A percentile compares a stretch with the other conserved stretches of the same genome.
Conservation (phyloP, 53 echinoderm and acorn worm species). For the Arbacia lixula region DNA sequence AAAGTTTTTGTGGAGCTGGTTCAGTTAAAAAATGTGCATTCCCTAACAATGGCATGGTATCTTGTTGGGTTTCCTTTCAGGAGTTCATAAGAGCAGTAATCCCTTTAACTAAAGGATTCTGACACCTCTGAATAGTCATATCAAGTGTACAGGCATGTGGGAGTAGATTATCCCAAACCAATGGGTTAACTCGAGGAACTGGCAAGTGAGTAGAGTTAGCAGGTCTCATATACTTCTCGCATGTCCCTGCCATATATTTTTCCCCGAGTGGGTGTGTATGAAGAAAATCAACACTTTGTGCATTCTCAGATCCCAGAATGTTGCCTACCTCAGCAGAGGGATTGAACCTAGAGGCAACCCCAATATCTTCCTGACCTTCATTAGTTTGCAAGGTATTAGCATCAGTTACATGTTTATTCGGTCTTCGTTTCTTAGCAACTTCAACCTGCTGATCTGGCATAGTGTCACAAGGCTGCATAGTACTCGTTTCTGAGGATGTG, state of each 20-base stretch:
- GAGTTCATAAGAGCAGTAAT: neutral
- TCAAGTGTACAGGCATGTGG: slow-evolving; percentile 8
- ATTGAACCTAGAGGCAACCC: neutral
- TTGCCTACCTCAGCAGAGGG: slow-evolving; percentile 1
- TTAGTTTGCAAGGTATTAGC: slow-evolving; percentile 6
- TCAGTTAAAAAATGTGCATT: slow-evolving; percentile 22
- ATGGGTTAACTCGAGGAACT: slow-evolving; percentile 8
- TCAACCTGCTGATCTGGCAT: slow-evolving; percentile 3
- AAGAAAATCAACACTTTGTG: slow-evolving; percentile 12
- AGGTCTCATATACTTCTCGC: slow-evolving; percentile 2
- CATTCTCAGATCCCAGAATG: neutral
- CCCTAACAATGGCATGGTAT: slow-evolving; percentile 2
- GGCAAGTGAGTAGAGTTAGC: neutral
- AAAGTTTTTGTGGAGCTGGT: slow-evolving; percentile 1
- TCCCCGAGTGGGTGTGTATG: slow-evolving; percentile 1
- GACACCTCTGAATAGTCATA: slow-evolving; percentile 29
- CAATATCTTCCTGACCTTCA: neutral
- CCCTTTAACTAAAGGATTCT: slow-evolving; percentile 15
- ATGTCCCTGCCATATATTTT: slow-evolving; percentile 27
- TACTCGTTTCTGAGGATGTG: too few relatives aligned
- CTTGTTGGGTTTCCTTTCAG: slow-evolving; percentile 2
- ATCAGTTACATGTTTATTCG: slow-evolving; percentile 14
- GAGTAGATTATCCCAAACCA: slow-evolving; percentile 21
- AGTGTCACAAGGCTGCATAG: too few relatives aligned
- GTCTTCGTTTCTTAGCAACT: neutral